Percentiles rank a stretch among this genome's conserved stretches.
phyloP scores from a whole-genome alignment of 2,113 vertebrate genomes.

The Galbula dea region DNA sequence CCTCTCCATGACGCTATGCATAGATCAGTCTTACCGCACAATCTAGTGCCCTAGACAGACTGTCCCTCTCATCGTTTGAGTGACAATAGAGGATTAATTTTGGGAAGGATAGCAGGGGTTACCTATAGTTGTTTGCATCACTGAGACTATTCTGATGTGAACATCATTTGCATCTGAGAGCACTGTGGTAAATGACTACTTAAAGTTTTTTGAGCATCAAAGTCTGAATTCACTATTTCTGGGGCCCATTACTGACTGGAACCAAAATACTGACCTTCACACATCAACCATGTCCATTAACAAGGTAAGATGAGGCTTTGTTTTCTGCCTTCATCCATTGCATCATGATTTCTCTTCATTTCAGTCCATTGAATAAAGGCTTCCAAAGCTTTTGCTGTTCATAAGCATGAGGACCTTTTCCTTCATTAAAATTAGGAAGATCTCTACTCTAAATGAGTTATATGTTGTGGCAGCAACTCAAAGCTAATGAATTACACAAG shows the following conservation, averaged over 20 bases:
- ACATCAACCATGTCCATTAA: background rate
- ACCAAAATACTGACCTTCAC: background rate
- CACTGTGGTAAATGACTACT: background rate
- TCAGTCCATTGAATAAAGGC: background rate
- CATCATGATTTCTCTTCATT: background rate
- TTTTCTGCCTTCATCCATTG: background rate
- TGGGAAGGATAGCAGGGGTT: no score
- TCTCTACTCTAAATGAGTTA: background rate
- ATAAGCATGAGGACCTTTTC: background rate
- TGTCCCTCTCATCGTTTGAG: background rate
- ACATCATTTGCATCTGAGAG: background rate
- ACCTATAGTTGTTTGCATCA: background rate
- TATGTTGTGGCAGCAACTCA: background rate
- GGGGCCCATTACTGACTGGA: background rate
- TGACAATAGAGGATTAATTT: background rate
- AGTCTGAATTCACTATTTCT: background rate
- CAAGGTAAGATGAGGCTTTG: background rate
- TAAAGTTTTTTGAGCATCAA: background rate
- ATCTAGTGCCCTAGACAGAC: background rate
- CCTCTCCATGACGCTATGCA: background rate
- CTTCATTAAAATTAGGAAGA: background rate
- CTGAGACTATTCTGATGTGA: background rate
- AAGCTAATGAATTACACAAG: slow-evolving; percentile 31
- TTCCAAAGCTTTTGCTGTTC: background rate
- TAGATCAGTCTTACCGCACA: background rate